Conservation (phyloP, 2,113 vertebrate species). For the Calyptommatus sinebrachiatus region DNA sequence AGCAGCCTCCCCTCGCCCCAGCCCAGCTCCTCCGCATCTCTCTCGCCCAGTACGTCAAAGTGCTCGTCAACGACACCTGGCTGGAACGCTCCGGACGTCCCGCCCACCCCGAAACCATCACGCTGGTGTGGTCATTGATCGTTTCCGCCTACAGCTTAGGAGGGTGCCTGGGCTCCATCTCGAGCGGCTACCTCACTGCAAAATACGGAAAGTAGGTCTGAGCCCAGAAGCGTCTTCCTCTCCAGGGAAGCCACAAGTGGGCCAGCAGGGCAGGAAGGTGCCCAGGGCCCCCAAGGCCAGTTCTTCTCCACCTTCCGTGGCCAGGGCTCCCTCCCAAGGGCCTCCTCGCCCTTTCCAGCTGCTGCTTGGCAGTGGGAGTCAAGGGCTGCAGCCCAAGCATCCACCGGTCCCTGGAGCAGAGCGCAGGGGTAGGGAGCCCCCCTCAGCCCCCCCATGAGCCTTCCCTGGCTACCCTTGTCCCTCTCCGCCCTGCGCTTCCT, state of each 20-base stretch:
- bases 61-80: constrained; percentile 85
- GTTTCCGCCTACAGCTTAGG: constrained; percentile 75
- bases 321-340: not conserved
- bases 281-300: not conserved
- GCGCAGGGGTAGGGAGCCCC: too few relatives aligned
- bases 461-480: too few relatives aligned
- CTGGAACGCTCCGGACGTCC: constrained; percentile 64
- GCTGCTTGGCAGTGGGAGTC: not conserved
- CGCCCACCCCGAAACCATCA: constrained; percentile 62
- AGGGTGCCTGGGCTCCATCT: constrained; percentile 68
- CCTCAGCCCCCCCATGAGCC: not conserved
- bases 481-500: not conserved
- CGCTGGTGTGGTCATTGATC: constrained; percentile 76
- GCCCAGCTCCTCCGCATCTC: not conserved
- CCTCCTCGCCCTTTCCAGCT: not conserved
- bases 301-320: not conserved
- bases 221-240: not conserved
- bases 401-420: not conserved
- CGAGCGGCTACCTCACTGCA: constrained; percentile 71
- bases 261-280: rapidly evolving
- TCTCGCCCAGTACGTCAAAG: constrained; percentile 77
- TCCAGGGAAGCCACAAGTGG: not conserved
- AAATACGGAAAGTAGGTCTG: constrained; percentile 74
- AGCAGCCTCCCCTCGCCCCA: not conserved
- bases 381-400: not conserved